Evolutionary conservation across 2,888 invertebrate genomes (phyloP), one percentile per base, ranked within the genome.

Genomic region (Vanessa cardui): DNA sequence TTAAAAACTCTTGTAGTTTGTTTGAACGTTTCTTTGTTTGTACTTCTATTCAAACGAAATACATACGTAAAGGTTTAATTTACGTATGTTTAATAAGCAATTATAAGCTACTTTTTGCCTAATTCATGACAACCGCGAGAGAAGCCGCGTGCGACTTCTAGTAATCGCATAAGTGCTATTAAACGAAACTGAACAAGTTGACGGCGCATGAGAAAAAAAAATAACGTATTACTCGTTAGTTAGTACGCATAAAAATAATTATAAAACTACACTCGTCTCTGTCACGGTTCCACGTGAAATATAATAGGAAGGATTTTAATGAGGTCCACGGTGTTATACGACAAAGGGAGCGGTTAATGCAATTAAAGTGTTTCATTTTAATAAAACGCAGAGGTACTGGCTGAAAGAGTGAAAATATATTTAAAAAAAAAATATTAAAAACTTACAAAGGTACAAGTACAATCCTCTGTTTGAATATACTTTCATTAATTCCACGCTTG

Each of bases 281-380:
- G 58, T 60, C 49, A 31, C 56, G 45, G 70, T 56, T 60, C 58
- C 66, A 61, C 21, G 64, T 70, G 46, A 58, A 70, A 66, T 56
- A 61, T 52, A 61, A 70, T 50, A 63, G 54, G 61, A 61, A 44
- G 39, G 47, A 61, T 69, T 66, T 63, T 69, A 69, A 69, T 69
- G 63, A 66, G 63, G 52, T 50, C 56, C 61, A 47, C 56, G 33
- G 39, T 33, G 44, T 44, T 65, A n/a, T 47, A 33, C n/a, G n/a
- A 49, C 52, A 44, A 59, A 45, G 44, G 5, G 20, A 31, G 18
- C 44, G 18, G n/a, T 56, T 52, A 59, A 45, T 59, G n/a, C 39
- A 33, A 39, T 58, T 45, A 45, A 18, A 58, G 58, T 45, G 54
- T 33, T 54, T 54, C 31, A 54, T 54, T 54, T 31, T 50, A 15